These are phyloP conservation scores for Eurois occulta DNA, from an alignment of 2,888 invertebrate species.

Conservation along the genomic window DNA sequence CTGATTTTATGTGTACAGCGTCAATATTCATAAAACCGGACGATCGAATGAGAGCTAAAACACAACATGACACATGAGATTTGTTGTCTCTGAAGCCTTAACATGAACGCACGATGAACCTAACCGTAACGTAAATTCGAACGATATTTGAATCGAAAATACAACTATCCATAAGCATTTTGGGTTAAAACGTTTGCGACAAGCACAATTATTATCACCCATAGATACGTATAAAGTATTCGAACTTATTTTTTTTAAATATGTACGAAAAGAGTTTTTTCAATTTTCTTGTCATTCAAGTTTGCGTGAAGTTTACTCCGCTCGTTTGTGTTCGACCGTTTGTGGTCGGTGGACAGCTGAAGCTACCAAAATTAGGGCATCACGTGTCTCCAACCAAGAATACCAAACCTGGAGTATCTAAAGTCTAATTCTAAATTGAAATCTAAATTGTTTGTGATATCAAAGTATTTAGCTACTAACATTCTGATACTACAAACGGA, in stretches of 20 bases:
- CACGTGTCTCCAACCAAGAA: not conserved
- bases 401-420: not conserved
- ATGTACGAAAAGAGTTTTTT: not conserved
- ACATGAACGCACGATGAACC: not conserved
- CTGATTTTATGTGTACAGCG: slow-evolving; percentile 20
- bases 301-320: not conserved
- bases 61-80: slow-evolving; percentile 4
- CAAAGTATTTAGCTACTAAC: not conserved
- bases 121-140: not conserved
- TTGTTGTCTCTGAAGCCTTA: not conserved
- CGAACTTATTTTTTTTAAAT: not conserved
- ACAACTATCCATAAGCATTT: not conserved
- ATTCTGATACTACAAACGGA: not conserved
- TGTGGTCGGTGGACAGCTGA: not conserved
- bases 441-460: not conserved
- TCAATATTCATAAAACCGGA: slow-evolving; percentile 39
- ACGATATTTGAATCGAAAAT: not conserved
- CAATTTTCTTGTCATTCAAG: not conserved
- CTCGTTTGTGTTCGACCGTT: not conserved
- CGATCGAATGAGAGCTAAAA: not conserved
- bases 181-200: not conserved
- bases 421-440: too few relatives aligned
- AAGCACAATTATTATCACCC: not conserved
- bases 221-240: not conserved
- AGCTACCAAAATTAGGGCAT: not conserved